Conservation (phyloP, 1,140 invertebrate genomes). For the Neodiprion fabricii region DNA sequence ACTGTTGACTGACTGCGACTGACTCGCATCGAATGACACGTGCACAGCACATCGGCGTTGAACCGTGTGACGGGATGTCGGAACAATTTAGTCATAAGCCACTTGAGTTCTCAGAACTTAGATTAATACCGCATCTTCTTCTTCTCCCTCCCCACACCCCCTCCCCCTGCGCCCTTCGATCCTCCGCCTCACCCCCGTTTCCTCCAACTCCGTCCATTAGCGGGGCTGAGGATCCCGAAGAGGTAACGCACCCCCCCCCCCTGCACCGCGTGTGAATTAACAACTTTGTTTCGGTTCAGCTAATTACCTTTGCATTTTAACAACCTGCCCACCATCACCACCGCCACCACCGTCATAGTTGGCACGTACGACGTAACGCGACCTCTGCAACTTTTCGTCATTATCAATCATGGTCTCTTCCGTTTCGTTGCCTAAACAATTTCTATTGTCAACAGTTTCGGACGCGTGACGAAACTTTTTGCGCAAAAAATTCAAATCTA, state of each 20-base stretch:
- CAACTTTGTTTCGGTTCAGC: conserved; percentile 9
- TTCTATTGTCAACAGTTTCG: too few relatives aligned
- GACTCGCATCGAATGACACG: too few relatives aligned
- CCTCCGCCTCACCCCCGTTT: background rate
- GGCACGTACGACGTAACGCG: background rate
- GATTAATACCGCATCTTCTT: background rate
- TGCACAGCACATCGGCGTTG: background rate
- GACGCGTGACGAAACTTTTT: background rate
- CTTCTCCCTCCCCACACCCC: background rate
- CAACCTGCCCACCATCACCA: background rate
- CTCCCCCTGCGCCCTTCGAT: conserved; percentile 2
- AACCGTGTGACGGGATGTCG: conserved; percentile 22
- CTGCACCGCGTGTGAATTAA: background rate
- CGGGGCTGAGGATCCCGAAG: background rate
- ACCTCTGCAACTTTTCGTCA: background rate
- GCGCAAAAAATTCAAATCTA: background rate
- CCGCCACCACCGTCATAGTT: too few relatives aligned
- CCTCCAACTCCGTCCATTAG: background rate
- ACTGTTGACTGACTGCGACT: too few relatives aligned
- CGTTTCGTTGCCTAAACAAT: background rate
- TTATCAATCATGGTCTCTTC: background rate
- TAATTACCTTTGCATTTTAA: conserved; percentile 17
- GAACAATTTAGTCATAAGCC: conserved; percentile 8
- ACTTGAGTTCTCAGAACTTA: conserved; percentile 1
- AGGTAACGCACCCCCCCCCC: too few relatives aligned